These are phyloP conservation scores for Eupelmus urozonus DNA, from an alignment of 2,888 invertebrate genomes.

Conservation along the genomic window DNA sequence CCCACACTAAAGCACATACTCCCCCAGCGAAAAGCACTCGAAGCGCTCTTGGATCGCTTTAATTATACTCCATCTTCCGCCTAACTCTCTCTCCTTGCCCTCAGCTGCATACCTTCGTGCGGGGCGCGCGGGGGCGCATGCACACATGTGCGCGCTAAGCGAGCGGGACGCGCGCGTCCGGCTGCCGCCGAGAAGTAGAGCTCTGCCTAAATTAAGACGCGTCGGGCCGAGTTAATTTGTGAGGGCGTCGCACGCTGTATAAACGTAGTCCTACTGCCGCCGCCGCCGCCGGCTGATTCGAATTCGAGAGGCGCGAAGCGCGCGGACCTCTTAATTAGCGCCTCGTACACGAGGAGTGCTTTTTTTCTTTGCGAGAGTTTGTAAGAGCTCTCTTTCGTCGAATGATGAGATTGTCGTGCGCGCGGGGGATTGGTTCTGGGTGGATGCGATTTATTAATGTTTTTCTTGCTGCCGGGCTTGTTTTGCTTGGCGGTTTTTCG, in stretches of 20 bases:
- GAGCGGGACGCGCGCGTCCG: conserved; percentile 56
- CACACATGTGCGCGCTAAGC: conserved; percentile 55
- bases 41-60: not conserved
- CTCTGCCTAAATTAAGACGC: conserved; percentile 72
- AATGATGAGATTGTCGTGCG: conserved; percentile 2
- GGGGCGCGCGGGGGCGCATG: not conserved
- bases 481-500: not conserved
- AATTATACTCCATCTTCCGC: not conserved
- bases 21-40: not conserved
- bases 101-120: conserved; percentile 25
- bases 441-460: not conserved
- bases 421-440: not conserved
- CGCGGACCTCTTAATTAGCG: conserved; percentile 48
- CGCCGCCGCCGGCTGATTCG: conserved; percentile 1
- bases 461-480: not conserved
- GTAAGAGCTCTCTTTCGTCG: conserved; percentile 12
- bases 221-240: conserved; percentile 68
- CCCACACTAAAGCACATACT: too few relatives aligned
- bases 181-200: conserved; percentile 38
- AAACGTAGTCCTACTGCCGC: not conserved
- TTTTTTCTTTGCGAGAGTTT: not conserved
- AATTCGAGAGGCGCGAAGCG: conserved; percentile 22
- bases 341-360: conserved; percentile 2
- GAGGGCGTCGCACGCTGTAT: conserved; percentile 58
- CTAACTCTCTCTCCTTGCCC: not conserved